A percentile compares a stretch with the other conserved stretches of the same genome.
These are phyloP conservation scores for Danaus plexippus DNA, from an alignment of 1,140 invertebrate genomes.

Conservation along the genomic window DNA sequence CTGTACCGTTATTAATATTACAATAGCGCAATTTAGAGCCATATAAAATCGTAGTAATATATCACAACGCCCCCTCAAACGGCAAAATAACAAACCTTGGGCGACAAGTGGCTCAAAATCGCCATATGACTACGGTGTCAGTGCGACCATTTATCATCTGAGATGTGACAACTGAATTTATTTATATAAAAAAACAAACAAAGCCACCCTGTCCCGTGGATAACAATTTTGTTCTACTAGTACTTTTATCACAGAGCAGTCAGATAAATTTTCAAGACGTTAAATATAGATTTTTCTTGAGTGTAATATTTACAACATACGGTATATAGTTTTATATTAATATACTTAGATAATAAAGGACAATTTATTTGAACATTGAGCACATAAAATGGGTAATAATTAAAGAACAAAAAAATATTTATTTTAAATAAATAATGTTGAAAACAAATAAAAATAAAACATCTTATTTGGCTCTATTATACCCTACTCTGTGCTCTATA, in stretches of 20 bases:
- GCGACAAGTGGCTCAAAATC: conserved; percentile 54
- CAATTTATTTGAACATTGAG: too few species aligned
- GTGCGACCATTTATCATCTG: conserved; percentile 56
- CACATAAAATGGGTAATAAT: too few species aligned
- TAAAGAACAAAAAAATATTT: too few species aligned
- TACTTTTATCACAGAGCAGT: conserved; percentile 33
- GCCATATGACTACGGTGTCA: conserved; percentile 63
- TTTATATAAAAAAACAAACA: conserved; percentile 67
- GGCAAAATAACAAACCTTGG: conserved; percentile 30
- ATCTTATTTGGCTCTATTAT: conserved; percentile 4
- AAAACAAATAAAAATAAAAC: too few species aligned
- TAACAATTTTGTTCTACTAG: conserved; percentile 44
- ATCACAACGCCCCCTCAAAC: conserved; percentile 30
- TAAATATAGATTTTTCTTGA: too few species aligned
- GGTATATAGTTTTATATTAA: too few species aligned
- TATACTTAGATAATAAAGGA: too few species aligned
- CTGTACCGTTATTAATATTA: too few species aligned
- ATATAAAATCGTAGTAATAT: conserved; percentile 16
- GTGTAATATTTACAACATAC: too few species aligned
- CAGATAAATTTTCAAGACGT: background rate
- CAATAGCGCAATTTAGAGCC: background rate
- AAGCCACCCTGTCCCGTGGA: conserved; percentile 30
- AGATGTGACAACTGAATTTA: conserved; percentile 70
- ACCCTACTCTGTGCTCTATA: conserved; percentile 22
- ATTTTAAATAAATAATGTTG: too few species aligned